Evolutionary conservation across 2,797 vertebrate species (phyloP), one percentile per base, ranked within the genome.

Genomic region (Parauchenoglanis ngamensis): DNA sequence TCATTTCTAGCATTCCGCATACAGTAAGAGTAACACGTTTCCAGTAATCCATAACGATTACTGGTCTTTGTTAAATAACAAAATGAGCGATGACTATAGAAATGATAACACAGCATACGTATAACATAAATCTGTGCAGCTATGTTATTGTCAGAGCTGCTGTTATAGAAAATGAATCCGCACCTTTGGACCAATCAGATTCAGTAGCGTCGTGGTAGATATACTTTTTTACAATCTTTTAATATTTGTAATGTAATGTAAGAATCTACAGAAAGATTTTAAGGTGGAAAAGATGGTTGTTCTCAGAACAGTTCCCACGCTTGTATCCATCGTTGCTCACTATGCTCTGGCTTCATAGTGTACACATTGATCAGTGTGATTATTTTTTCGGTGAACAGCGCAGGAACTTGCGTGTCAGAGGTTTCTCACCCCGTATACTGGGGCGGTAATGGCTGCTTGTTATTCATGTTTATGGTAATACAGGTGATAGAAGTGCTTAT

Each of bases 391-490:
- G 35, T 63, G 35, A 63, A 81, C 23, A 25, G 35, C 59, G 12
- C 15, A 31, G 75, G 25, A 17, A 49, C 75, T 17, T 78, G 75
- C 59, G 78, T 63, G 31, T 46, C 78, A 44, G 57, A 81, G 76
- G 52, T 78, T 56, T 35, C 76, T 52, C 19, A 31, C 52, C 28
- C 28, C 4, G 1, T 57, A 57, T 52, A 56, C 28, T 12, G 23
- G 35, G 35, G 79, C 63, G 35, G 31, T 80, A 80, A 80, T 40
- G 52, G 19, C 54, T 79, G 40, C 61, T 85, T 85, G 77, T 87
- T 82, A 85, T 81, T 81, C 79, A 81, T 81, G 79, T 57, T 46
- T 81, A 63, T 81, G 79, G 35, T 81, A 81, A 81, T 81, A 81
- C 40, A 63, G 35, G 79, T n/a, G 57, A 63, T 44, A 25, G 57